Conservation (phyloP, 2,888 invertebrate genomes). For the Ceratothoa steindachneri region DNA sequence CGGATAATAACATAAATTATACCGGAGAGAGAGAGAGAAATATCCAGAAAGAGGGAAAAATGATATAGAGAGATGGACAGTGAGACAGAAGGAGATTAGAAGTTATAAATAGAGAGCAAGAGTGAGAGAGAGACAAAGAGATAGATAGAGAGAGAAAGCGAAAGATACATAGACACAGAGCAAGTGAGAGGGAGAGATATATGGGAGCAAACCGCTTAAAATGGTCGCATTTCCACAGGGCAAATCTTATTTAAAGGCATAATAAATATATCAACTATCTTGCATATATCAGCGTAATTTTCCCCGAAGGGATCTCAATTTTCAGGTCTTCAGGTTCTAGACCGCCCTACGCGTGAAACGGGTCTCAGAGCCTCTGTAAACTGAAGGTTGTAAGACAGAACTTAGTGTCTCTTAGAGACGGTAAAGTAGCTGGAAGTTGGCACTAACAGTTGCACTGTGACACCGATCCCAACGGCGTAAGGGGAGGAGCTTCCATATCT, state of each 20-base stretch:
- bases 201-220: not conserved
- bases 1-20: not conserved
- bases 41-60: not conserved
- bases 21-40: not conserved
- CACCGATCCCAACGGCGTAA: not conserved
- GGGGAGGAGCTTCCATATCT: too few relatives aligned
- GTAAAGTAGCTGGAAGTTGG: constrained; percentile 4
- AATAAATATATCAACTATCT: constrained; percentile 13
- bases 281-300: constrained; percentile 15
- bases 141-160: not conserved
- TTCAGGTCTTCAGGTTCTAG: constrained; percentile 6
- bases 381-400: constrained; percentile 4
- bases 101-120: not conserved
- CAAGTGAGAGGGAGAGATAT: not conserved
- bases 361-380: not conserved
- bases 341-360: not conserved
- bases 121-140: not conserved
- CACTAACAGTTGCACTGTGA: constrained; percentile 10
- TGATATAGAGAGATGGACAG: not conserved
- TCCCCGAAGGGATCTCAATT: constrained; percentile 10
- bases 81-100: not conserved
- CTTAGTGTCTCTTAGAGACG: constrained; percentile 3
- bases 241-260: constrained; percentile 7
- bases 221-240: constrained; percentile 8
- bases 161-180: not conserved